Evolutionary conservation across 2,888 invertebrate genomes (phyloP), one percentile per base, ranked within the genome.

Genomic region (Orthosia cruda): DNA sequence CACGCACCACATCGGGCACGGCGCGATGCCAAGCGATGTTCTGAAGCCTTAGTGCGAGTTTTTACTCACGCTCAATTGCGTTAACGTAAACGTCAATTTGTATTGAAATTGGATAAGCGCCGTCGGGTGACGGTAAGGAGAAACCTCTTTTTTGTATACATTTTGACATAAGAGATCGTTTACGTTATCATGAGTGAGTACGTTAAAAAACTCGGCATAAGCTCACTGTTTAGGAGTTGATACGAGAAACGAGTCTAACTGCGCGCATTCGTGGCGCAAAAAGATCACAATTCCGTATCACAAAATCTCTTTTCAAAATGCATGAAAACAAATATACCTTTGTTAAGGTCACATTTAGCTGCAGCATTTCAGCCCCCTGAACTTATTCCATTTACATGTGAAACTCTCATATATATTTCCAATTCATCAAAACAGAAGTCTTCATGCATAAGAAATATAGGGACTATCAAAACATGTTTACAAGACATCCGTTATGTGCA

Each of bases 381-480:
- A 52, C n/a, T 47, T 59, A 50, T 12, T 59, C 40, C 18, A 84
- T 52, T 49, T 55, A 52, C 68, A 66, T 81, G n/a, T 40, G 32
- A 69, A 63, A 61, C 7, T 23, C 32, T 55, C 18, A 45, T 23
- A 62, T 32, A 63, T 55, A 63, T 74, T 72, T 68, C 26, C 13
- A 77, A 77, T 78, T 77, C 79, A 70, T 69, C 57, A 83, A 69
- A 82, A 63, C 82, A 72, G 57, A 57, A 50, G 58, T 69, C 58
- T 65, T 71, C 71, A 85, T 82, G 74, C 81, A 89, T 91, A 91
- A 89, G 77, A 90, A 91, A 91, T 91, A 86, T 85, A 67, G 71
- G 47, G 47, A 52, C 23, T 65, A 78, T 58, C 62, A 58, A 66
- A 71, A 73, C 70, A 73, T 80, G 74, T 80, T 72, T 69, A 64